Conservation (phyloP, 2,113 vertebrate genomes). For the Gnathonemus longibarbis region DNA sequence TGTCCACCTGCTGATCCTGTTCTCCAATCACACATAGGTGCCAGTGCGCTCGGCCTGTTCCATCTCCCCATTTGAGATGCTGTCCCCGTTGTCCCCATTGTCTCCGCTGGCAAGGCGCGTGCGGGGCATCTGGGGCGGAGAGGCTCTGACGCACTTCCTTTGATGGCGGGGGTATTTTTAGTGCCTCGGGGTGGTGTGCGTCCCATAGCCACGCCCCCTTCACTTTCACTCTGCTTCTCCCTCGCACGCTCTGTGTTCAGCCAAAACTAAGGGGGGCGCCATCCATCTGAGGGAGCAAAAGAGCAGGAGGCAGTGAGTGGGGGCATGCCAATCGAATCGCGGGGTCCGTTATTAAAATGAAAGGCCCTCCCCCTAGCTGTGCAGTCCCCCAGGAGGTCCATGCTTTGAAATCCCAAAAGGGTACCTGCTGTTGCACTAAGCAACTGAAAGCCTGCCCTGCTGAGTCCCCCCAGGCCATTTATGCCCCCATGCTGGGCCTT, state of each 20-base stretch:
- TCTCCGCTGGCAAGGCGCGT: not conserved
- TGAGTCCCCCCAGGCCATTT: not conserved
- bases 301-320: not conserved
- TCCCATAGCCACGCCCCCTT: not conserved
- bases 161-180: not conserved
- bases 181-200: not conserved
- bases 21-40: not conserved
- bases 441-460: not conserved
- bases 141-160: not conserved
- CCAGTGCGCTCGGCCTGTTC: not conserved
- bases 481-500: not conserved
- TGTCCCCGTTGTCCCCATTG: not conserved
- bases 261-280: not conserved
- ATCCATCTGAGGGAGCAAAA: not conserved
- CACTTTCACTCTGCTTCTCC: not conserved
- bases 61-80: not conserved
- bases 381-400: not conserved
- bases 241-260: not conserved
- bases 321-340: not conserved
- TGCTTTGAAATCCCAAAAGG: constrained; percentile 1
- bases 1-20: not conserved
- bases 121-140: not conserved
- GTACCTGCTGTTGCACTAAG: not conserved
- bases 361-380: not conserved
- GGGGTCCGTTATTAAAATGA: not conserved